These are phyloP conservation scores for Drosophila funebris DNA, from an alignment of 1,140 invertebrate species.

Conservation along the genomic window DNA sequence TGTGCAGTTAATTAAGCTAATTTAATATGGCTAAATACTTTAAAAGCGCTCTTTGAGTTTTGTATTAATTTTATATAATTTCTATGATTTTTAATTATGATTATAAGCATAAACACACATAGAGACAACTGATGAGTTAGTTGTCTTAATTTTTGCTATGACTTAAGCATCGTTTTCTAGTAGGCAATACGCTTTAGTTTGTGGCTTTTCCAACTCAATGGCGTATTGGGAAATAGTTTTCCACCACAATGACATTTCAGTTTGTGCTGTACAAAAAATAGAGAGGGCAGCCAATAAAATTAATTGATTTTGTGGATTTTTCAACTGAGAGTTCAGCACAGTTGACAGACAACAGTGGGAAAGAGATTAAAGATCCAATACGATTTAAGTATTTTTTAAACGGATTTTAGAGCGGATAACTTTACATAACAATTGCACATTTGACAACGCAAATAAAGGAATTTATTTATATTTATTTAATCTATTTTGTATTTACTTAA, in stretches of 20 bases:
- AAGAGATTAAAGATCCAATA: constrained; percentile 19
- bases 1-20: not conserved
- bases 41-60: not conserved
- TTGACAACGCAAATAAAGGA: too few species aligned
- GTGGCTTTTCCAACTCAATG: not conserved
- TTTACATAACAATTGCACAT: not conserved
- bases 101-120: too few species aligned
- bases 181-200: constrained; percentile 1
- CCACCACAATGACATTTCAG: constrained; percentile 71
- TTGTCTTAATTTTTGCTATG: too few species aligned
- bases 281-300: constrained; percentile 68
- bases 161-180: not conserved
- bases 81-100: too few species aligned
- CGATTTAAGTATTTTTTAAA: not conserved
- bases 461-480: too few species aligned
- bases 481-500: too few species aligned
- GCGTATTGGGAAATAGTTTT: constrained; percentile 54
- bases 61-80: too few species aligned
- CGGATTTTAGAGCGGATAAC: not conserved
- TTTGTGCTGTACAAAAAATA: constrained; percentile 37
- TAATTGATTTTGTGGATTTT: constrained; percentile 78
- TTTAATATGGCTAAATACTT: not conserved
- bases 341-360: constrained; percentile 56
- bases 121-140: too few species aligned
- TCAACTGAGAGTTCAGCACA: constrained; percentile 56